phyloP scores from a whole-genome alignment of 92 coral and sea anemone genomes.

The Scolanthus callimorphus region DNA sequence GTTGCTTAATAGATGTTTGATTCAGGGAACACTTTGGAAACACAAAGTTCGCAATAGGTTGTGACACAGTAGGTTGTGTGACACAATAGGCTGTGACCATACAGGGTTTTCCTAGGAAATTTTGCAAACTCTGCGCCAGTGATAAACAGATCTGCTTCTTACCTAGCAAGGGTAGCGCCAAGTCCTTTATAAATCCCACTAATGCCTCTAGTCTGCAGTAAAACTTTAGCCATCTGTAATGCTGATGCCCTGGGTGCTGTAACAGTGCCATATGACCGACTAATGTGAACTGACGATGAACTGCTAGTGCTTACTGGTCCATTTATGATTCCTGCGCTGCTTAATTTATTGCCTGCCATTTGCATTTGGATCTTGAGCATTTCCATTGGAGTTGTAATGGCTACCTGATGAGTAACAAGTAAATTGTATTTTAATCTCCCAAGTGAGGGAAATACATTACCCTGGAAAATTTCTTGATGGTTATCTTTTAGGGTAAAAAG shows the following conservation, averaged over 20 bases:
- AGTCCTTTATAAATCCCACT: conserved; percentile 89
- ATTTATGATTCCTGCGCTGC: background rate
- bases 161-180: conserved; percentile 88
- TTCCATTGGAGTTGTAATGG: conserved; percentile 97
- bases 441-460: too few species aligned
- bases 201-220: conserved; percentile 82
- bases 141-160: background rate
- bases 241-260: conserved; percentile 78
- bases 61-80: too few species aligned
- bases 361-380: conserved; percentile 98
- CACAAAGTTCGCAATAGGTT: too few species aligned
- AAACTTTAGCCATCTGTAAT: conserved; percentile 63
- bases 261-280: conserved; percentile 67
- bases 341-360: conserved; percentile 71
- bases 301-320: conserved; percentile 4
- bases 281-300: conserved; percentile 60
- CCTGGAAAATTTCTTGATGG: too few species aligned
- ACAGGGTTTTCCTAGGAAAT: too few species aligned
- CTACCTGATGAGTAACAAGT: too few species aligned
- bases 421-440: too few species aligned
- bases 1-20: too few species aligned
- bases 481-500: too few species aligned
- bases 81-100: too few species aligned
- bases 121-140: too few species aligned
- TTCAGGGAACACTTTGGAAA: too few species aligned